phyloP scores from a whole-genome alignment of 1,140 invertebrate species.

The Cardiocondyla obscurior region DNA sequence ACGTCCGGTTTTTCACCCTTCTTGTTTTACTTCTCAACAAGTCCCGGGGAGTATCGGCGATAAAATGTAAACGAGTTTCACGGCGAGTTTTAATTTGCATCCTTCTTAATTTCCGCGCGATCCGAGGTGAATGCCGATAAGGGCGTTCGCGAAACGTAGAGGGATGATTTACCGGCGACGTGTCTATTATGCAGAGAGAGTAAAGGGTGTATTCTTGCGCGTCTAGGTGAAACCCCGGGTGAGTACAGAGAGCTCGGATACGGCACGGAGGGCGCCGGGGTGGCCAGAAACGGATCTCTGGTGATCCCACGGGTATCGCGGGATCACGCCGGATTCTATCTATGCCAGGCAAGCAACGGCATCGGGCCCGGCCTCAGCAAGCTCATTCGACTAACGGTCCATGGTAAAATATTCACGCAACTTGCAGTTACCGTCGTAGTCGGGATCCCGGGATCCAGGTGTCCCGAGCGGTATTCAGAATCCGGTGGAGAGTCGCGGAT shows the following conservation, averaged over 20 bases:
- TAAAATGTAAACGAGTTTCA: not conserved
- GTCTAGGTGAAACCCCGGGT: constrained; percentile 78
- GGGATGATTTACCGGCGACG: not conserved
- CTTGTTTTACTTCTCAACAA: not conserved
- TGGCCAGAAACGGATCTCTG: constrained; percentile 85
- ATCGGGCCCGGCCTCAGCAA: constrained; percentile 87
- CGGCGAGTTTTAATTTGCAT: not conserved
- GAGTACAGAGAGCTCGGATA: constrained; percentile 81
- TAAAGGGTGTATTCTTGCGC: constrained; percentile 48
- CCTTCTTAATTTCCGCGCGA: not conserved
- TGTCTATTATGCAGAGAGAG: not conserved
- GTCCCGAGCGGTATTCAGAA: not conserved
- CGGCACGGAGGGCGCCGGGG: constrained; percentile 78
- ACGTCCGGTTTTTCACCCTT: not conserved
- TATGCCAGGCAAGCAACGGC: constrained; percentile 87
- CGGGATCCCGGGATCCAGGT: constrained; percentile 6
- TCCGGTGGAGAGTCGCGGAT: not conserved
- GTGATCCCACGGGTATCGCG: constrained; percentile 84
- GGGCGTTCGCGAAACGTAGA: not conserved
- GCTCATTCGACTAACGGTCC: constrained; percentile 87
- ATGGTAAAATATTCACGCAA: constrained; percentile 85
- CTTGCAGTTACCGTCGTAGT: constrained; percentile 41
- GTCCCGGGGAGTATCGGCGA: not conserved
- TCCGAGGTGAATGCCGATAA: too few species aligned
- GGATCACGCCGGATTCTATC: constrained; percentile 86